A percentile compares a stretch with the other conserved stretches of the same genome.
Evolutionary conservation across 2,888 invertebrate genomes (phyloP).

Genomic region (Strigamia crassipes): DNA sequence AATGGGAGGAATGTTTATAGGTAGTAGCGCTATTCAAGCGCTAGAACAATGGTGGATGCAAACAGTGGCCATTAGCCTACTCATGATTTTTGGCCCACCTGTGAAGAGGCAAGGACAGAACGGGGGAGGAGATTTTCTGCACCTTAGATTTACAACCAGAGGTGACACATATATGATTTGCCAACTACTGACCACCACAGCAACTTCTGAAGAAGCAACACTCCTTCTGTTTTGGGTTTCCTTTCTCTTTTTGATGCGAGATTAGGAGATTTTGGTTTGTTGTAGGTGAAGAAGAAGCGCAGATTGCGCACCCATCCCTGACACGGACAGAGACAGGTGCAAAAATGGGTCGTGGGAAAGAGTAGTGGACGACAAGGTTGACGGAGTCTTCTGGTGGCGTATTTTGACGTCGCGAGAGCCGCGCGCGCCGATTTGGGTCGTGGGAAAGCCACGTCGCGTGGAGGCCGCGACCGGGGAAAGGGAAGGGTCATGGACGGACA

Average conservation of each 20-base stretch:
- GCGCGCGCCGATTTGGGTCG: slow-evolving; percentile 32
- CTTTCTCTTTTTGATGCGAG: neutral
- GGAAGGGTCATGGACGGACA: slow-evolving; percentile 40
- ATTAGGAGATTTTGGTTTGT: neutral
- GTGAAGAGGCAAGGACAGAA: neutral
- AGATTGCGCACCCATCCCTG: slow-evolving; percentile 25
- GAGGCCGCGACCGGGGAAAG: slow-evolving; percentile 29
- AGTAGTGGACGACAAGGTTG: neutral
- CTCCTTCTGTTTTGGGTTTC: too few relatives aligned
- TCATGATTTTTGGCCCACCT: slow-evolving; percentile 19
- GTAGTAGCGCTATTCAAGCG: neutral
- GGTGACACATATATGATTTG: slow-evolving; percentile 28
- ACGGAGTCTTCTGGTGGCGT: slow-evolving; percentile 24
- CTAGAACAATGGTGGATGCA: neutral
- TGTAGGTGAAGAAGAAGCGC: neutral
- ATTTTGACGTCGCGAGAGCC: slow-evolving; percentile 24
- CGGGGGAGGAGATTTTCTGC: slow-evolving; percentile 4
- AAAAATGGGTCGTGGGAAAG: slow-evolving; percentile 35
- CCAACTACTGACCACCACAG: neutral
- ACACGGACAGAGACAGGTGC: neutral
- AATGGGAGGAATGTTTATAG: slow-evolving; percentile 18
- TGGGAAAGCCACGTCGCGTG: slow-evolving; percentile 30
- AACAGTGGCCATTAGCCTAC: slow-evolving; percentile 40
- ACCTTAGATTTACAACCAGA: neutral
- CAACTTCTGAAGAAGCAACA: neutral